Percentiles rank a stretch among this genome's conserved stretches.
Evolutionary conservation across 2,113 vertebrate species (phyloP).

Genomic region (Noctilio leporinus): DNA sequence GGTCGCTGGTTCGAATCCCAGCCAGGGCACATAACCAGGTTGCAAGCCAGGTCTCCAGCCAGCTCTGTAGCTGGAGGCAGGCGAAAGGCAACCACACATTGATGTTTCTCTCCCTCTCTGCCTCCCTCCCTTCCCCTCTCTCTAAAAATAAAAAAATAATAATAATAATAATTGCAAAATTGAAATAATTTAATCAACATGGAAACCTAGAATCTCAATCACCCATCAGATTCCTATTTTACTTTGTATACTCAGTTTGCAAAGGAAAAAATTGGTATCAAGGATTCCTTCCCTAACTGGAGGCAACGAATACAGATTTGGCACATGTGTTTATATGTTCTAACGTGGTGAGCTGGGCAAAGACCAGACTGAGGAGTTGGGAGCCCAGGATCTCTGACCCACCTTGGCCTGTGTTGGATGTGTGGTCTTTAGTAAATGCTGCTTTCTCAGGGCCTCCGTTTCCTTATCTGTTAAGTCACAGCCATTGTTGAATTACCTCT

Average conservation of each 20-base stretch:
- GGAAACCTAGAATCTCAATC: background rate
- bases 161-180: too few relatives aligned
- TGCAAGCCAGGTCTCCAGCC: too few relatives aligned
- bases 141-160: too few relatives aligned
- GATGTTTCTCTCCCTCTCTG: too few relatives aligned
- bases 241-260: background rate
- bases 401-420: fast-evolving
- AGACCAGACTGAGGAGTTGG: background rate
- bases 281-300: background rate
- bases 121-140: too few relatives aligned
- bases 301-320: background rate
- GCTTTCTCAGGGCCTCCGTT: background rate
- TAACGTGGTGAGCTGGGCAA: background rate
- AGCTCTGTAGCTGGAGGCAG: too few relatives aligned
- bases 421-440: background rate
- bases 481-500: background rate
- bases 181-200: background rate
- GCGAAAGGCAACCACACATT: too few relatives aligned
- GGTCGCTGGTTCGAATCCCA: too few relatives aligned
- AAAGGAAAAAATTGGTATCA: background rate
- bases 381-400: background rate
- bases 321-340: fast-evolving
- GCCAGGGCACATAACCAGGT: too few relatives aligned
- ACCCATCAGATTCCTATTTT: background rate
- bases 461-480: background rate